Percentiles rank a stretch among this genome's conserved stretches.
Evolutionary conservation across 1,140 invertebrate genomes (phyloP).

Genomic region (Drosophila asahinai): DNA sequence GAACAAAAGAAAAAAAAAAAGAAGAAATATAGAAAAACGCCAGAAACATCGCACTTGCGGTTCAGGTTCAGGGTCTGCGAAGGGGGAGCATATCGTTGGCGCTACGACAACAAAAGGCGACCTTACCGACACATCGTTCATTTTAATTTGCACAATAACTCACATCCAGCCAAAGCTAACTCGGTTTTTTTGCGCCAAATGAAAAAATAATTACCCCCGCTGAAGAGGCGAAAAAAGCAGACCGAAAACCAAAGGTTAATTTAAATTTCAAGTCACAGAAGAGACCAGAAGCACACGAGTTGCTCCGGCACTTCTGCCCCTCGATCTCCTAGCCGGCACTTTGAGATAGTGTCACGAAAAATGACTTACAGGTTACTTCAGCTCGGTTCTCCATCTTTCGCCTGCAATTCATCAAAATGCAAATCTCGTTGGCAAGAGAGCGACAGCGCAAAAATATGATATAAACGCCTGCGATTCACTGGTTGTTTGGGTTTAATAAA

Average conservation of each 20-base stretch:
- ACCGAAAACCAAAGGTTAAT: constrained; percentile 58
- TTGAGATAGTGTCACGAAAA: constrained; percentile 72
- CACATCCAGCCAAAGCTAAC: constrained; percentile 49
- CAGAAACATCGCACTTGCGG: constrained; percentile 43
- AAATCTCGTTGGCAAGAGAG: constrained; percentile 70
- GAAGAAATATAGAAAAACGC: constrained; percentile 17
- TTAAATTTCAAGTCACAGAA: constrained; percentile 84
- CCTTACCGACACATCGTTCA: constrained; percentile 81
- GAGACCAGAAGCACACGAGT: constrained; percentile 44
- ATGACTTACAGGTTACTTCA: constrained; percentile 76
- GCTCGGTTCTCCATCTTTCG: constrained; percentile 38
- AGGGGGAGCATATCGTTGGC: constrained; percentile 47
- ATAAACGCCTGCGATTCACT: constrained; percentile 19
- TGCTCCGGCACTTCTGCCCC: constrained; percentile 23
- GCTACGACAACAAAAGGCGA: constrained; percentile 73
- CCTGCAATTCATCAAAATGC: constrained; percentile 83
- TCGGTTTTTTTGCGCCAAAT: constrained; percentile 48
- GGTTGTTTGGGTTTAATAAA: neutral
- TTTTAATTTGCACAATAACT: constrained; percentile 81
- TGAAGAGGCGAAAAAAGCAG: constrained; percentile 32
- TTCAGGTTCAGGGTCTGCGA: constrained; percentile 26
- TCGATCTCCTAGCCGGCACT: constrained; percentile 6
- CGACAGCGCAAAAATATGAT: constrained; percentile 17
- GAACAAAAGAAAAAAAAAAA: constrained; percentile 11
- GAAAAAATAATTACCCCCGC: constrained; percentile 43